These are phyloP conservation scores for Regulus satrapa DNA, from an alignment of 2,113 vertebrate species.

Conservation along the genomic window DNA sequence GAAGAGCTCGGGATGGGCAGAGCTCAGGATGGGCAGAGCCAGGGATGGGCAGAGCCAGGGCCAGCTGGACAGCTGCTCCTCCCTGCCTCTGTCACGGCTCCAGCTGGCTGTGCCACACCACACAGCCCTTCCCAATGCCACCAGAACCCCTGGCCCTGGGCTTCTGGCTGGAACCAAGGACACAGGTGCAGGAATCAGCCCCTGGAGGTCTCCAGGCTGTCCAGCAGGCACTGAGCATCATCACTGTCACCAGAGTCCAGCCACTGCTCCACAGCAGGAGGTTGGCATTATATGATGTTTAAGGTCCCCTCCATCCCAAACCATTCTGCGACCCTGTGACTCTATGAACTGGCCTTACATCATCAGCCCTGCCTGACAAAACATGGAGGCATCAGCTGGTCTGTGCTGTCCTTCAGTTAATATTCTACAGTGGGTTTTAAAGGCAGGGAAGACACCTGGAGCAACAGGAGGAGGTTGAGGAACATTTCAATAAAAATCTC, in stretches of 20 bases:
- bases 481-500: conserved; percentile 1
- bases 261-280: not conserved
- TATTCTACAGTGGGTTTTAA: not conserved
- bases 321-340: not conserved
- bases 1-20: not conserved
- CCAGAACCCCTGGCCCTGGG: not conserved
- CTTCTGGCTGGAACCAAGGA: not conserved
- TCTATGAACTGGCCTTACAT: not conserved
- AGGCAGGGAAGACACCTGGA: not conserved
- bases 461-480: not conserved
- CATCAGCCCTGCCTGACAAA: not conserved
- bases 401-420: not conserved
- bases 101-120: fast-evolving
- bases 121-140: fast-evolving
- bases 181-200: not conserved
- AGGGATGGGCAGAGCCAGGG: not conserved
- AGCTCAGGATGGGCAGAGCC: not conserved
- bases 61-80: not conserved
- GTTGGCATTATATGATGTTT: not conserved
- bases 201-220: fast-evolving
- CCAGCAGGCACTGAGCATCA: not conserved
- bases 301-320: not conserved
- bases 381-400: fast-evolving
- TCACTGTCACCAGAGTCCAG: not conserved
- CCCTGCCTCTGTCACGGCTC: fast-evolving